These are phyloP conservation scores for Tenthredo mesomela DNA, from an alignment of 2,888 invertebrate genomes.

Conservation along the genomic window DNA sequence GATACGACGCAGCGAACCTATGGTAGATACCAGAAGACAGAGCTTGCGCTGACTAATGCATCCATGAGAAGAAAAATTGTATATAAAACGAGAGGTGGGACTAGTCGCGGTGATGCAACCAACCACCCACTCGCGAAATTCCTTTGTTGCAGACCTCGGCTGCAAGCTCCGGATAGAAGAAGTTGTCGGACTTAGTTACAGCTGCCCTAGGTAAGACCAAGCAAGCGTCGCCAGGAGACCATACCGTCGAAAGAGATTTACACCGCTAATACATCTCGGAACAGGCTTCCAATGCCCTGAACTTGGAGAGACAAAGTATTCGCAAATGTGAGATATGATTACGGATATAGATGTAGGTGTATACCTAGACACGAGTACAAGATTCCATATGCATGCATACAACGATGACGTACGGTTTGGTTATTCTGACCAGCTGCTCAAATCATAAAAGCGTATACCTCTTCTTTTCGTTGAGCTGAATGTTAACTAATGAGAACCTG, in stretches of 20 bases:
- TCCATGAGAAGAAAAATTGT: constrained; percentile 15
- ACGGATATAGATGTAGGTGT: neutral
- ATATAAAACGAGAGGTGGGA: constrained; percentile 47
- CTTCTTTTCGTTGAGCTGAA: constrained; percentile 29
- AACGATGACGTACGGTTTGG: constrained; percentile 20
- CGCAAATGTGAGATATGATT: constrained; percentile 35
- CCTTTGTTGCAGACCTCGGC: constrained; percentile 50
- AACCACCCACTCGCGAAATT: constrained; percentile 52
- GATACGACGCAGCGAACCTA: neutral
- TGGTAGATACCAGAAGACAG: neutral
- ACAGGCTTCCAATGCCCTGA: constrained; percentile 28
- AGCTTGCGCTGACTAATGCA: constrained; percentile 43
- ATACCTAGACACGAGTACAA: neutral
- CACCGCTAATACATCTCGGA: constrained; percentile 43
- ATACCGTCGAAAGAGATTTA: constrained; percentile 47
- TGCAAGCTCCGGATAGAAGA: constrained; percentile 32
- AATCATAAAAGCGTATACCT: constrained; percentile 35
- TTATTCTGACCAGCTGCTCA: constrained; percentile 12
- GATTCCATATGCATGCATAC: neutral
- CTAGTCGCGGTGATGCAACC: constrained; percentile 48
- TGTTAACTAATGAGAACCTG: constrained; percentile 42
- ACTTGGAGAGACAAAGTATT: constrained; percentile 11
- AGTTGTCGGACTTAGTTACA: constrained; percentile 25
- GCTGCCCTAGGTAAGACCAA: constrained; percentile 4
- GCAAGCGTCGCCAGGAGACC: constrained; percentile 9